A percentile compares a stretch with the other conserved stretches of the same genome.
Conservation (phyloP, 2,888 invertebrate genomes). For the Drosophila pseudotalamancana region DNA sequence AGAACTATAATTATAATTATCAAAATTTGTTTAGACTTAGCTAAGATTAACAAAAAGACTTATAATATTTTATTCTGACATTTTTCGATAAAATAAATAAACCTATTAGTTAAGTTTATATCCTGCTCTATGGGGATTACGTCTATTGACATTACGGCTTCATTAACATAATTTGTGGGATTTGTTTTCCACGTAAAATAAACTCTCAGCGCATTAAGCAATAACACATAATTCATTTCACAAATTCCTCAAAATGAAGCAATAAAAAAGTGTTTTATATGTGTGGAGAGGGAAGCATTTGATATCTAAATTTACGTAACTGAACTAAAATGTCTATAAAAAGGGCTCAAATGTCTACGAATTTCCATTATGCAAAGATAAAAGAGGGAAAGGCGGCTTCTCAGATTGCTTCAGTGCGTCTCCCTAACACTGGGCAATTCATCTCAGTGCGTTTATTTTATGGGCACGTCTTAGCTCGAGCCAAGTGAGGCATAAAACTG, state of each 20-base stretch:
- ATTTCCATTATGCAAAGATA: slow-evolving; percentile 59
- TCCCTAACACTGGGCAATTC: slow-evolving; percentile 46
- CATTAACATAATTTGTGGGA: slow-evolving; percentile 24
- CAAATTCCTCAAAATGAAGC: slow-evolving; percentile 36
- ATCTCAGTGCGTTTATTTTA: slow-evolving; percentile 66
- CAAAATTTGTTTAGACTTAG: no score
- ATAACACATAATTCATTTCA: slow-evolving; percentile 50
- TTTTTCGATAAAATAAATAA: neutral
- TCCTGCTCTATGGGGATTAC: neutral
- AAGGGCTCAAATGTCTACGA: slow-evolving; percentile 55
- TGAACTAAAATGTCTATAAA: slow-evolving; percentile 58
- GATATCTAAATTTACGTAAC: slow-evolving; percentile 27
- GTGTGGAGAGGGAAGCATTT: no score
- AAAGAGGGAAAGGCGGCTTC: slow-evolving; percentile 31
- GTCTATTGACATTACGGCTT: slow-evolving; percentile 10
- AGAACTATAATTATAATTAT: neutral
- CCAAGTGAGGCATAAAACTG: slow-evolving; percentile 65
- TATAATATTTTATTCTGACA: neutral
- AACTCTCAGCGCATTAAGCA: slow-evolving; percentile 27
- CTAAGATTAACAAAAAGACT: neutral
- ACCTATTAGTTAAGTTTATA: neutral
- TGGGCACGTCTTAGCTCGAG: slow-evolving; percentile 39
- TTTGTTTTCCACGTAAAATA: slow-evolving; percentile 14
- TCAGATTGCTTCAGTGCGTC: slow-evolving; percentile 32
- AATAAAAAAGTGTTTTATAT: slow-evolving; percentile 38